Percentiles rank a stretch among this genome's conserved stretches.
Conservation (phyloP, 2,888 invertebrate species). For the Conus canariensis region DNA sequence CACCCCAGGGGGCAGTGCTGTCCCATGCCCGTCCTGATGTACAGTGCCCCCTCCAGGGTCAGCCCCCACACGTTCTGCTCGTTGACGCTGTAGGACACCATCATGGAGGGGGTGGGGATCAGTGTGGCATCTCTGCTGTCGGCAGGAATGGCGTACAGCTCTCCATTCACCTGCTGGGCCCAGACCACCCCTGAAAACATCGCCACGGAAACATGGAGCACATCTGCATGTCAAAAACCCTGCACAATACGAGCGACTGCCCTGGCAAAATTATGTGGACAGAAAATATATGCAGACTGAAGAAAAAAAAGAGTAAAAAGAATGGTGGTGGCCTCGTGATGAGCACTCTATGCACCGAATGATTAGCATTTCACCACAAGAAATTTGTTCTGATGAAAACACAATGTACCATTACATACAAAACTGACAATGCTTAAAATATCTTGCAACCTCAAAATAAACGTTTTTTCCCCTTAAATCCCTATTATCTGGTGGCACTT, state of each 20-base stretch:
- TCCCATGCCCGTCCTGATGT: slow-evolving; percentile 79
- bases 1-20: slow-evolving; percentile 74
- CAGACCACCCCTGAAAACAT: slow-evolving; percentile 76
- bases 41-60: slow-evolving; percentile 78
- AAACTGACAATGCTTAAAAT: no score
- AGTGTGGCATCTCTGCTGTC: slow-evolving; percentile 42
- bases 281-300: no score
- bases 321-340: no score
- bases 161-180: slow-evolving; percentile 77
- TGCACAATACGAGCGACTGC: background rate
- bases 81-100: slow-evolving; percentile 76
- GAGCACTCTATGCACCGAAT: no score
- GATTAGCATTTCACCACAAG: no score
- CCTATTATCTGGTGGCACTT: no score
- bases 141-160: slow-evolving; percentile 73
- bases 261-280: no score
- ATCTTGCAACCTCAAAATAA: no score
- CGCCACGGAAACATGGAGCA: background rate
- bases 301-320: no score
- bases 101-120: slow-evolving; percentile 44
- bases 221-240: background rate
- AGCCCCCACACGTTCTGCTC: slow-evolving; percentile 80
- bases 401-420: no score
- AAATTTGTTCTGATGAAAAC: no score
- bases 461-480: no score